phyloP scores from a whole-genome alignment of 2,888 invertebrate species.

The Acleris holmiana region DNA sequence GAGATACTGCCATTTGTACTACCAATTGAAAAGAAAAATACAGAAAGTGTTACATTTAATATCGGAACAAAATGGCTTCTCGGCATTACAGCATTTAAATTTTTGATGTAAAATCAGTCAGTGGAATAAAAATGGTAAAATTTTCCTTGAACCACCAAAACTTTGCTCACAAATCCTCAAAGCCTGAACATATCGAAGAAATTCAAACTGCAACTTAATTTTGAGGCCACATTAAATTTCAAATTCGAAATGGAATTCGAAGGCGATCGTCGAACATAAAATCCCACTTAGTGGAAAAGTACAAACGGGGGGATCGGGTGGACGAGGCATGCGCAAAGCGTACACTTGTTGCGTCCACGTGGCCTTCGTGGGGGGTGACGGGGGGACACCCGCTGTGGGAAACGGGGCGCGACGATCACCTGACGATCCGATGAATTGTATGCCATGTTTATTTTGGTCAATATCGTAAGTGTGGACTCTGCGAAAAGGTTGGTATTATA shows the following conservation, averaged over 20 bases:
- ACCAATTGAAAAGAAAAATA: too few relatives aligned
- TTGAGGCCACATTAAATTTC: constrained; percentile 5
- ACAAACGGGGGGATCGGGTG: constrained; percentile 53
- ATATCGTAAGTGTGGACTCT: constrained; percentile 14
- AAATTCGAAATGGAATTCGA: constrained; percentile 14
- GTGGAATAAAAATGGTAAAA: too few relatives aligned
- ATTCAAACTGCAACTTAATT: too few relatives aligned
- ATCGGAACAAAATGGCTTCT: too few relatives aligned
- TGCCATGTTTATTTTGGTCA: constrained; percentile 32
- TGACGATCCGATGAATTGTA: constrained; percentile 43
- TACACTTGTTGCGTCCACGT: constrained; percentile 79
- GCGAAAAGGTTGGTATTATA: not conserved
- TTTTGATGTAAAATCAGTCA: too few relatives aligned
- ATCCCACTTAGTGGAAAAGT: constrained; percentile 65
- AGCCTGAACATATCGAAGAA: too few relatives aligned
- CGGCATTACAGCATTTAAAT: too few relatives aligned
- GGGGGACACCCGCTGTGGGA: constrained; percentile 50
- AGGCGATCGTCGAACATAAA: constrained; percentile 31
- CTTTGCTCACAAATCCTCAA: too few relatives aligned
- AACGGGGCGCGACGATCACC: constrained; percentile 53
- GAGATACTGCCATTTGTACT: too few relatives aligned
- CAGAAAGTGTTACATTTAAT: too few relatives aligned
- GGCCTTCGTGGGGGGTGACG: constrained; percentile 43
- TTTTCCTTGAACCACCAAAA: too few relatives aligned
- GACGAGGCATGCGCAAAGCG: constrained; percentile 62